Evolutionary conservation across 2,888 invertebrate genomes (phyloP), one percentile per base, ranked within the genome.

Genomic region (Lasius fuliginosus): DNA sequence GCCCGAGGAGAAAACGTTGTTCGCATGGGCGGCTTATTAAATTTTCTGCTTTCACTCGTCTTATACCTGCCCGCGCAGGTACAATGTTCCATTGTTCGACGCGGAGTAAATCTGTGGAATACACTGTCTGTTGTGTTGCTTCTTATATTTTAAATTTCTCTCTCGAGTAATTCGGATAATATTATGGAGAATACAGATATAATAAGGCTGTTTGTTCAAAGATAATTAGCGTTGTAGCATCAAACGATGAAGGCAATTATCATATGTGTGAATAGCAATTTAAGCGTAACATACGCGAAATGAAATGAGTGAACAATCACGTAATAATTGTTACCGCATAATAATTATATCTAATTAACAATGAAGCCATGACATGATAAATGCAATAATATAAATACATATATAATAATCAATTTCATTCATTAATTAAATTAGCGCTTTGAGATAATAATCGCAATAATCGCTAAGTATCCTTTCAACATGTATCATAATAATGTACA

Each of bases 21-120:
- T 75, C 82, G 67, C 73, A 83, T 87, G 77, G 69, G 83, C 71
- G 84, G 84, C 81, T 86, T 84, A 75, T 86, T 86, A 86, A 86
- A 68, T 86, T 86, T 86, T 86, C 84, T 82, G 81, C 81, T 71
- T 86, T 81, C 74, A 84, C 67, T 84, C 75, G 62, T 74, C 74
- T 73, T 56, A 33, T 65, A 49, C 75, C 15, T 27, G 65, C 83
- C 46, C 49, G 62, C 40, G 73, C 60, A 49, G 68, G 64, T 62
- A 83, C 68, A 85, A 85, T 85, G 58, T 53, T 46, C 84, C 83
- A 74, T 67, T 69, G 53, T 81, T 73, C 60, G 71, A 27, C 18
- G 42, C 23, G 11, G 58, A 15, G 8, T 58, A 23, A 58, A 71
- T 18, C 23, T 42, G 23, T 46, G 12, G 33, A 27, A 27, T 56